Base-by-base conservation (phyloP, 1,140 invertebrate genomes). In the Zelostemma sp. region DNA sequence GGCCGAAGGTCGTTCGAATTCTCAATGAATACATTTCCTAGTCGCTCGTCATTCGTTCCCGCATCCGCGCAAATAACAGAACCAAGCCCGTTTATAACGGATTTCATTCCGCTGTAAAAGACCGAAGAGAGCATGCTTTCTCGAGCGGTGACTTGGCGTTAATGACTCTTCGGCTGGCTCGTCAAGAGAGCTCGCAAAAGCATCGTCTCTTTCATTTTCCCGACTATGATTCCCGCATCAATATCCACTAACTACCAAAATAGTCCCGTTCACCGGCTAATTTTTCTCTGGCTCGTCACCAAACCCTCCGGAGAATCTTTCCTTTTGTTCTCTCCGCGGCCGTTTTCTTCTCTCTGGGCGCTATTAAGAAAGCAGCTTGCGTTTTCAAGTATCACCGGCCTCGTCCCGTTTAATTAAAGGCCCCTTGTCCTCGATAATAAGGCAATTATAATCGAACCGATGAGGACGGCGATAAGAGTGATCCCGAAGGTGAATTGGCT, bases 351-450 rank as follows among this genome's bases (percentile, higher is more conserved):
- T 21, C 43, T 38, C 18, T 25, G 3, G 21, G 3, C 43, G 1
- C 11, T 17, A 19, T 51, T 64, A 31, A 45, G 33, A 59, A 66
- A 54, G 43, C 45, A 38, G 41, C 55, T 55, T 12, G 19, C 43
- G 56, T 58, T 59, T 59, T 66, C 50, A 35, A 43, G 56, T 57
- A 49, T 50, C 54, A 66, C 41, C 51, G 31, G 54, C 53, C 64
- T 46, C 19, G 18, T 46, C 45, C 60, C 50, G 60, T 60, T 67
- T 49, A 67, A 56, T 67, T 60, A 67, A 60, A 40, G 28, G 18
- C 64, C 53, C 64, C 60, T 15, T 3, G 21, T 25, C 21, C 43
- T 31, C 25, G 58, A 51, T 67, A 60, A 67, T 67, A 67, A 67
- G 64, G 57, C 57, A 67, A 67, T 67, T 67, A 67, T 56, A 14